phyloP scores from a whole-genome alignment of 2,888 invertebrate genomes.

The Argyresthia goedartella region DNA sequence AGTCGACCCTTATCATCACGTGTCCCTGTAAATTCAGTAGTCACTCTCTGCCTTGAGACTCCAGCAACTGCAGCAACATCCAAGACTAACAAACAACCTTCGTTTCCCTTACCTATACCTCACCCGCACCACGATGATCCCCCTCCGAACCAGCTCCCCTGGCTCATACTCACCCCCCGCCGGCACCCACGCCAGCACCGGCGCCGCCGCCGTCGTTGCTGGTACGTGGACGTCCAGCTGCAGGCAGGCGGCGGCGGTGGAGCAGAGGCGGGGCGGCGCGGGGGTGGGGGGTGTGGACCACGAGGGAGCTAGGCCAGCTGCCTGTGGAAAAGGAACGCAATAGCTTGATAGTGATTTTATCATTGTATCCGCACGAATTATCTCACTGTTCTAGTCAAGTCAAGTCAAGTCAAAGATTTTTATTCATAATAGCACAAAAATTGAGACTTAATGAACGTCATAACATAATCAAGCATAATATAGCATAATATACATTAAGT shows the following conservation, averaged over 20 bases:
- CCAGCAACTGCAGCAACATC: too few relatives aligned
- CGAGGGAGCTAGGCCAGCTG: slow-evolving; percentile 40
- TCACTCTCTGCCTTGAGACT: too few relatives aligned
- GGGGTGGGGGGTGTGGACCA: slow-evolving; percentile 39
- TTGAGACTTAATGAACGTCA: too few relatives aligned
- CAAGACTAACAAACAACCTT: background rate
- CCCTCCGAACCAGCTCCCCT: slow-evolving; percentile 33
- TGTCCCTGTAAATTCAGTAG: too few relatives aligned
- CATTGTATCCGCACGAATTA: too few relatives aligned
- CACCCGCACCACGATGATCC: slow-evolving; percentile 40
- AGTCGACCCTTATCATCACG: too few relatives aligned
- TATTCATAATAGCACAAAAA: too few relatives aligned
- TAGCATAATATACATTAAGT: too few relatives aligned
- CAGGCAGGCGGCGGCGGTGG: slow-evolving; percentile 53
- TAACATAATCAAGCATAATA: too few relatives aligned
- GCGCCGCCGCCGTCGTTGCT: slow-evolving; percentile 35
- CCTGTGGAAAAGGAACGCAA: slow-evolving; percentile 19
- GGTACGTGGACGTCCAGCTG: slow-evolving; percentile 76
- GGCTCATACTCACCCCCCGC: slow-evolving; percentile 38
- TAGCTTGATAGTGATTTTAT: too few relatives aligned
- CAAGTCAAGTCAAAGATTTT: too few relatives aligned
- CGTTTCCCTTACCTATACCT: slow-evolving; percentile 36
- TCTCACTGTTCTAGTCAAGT: too few relatives aligned
- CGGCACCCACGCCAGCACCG: slow-evolving; percentile 50
- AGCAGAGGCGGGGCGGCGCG: slow-evolving; percentile 23